Evolutionary conservation across 2,888 invertebrate species (phyloP), one percentile per base, ranked within the genome.

Genomic region (Hedya salicella): DNA sequence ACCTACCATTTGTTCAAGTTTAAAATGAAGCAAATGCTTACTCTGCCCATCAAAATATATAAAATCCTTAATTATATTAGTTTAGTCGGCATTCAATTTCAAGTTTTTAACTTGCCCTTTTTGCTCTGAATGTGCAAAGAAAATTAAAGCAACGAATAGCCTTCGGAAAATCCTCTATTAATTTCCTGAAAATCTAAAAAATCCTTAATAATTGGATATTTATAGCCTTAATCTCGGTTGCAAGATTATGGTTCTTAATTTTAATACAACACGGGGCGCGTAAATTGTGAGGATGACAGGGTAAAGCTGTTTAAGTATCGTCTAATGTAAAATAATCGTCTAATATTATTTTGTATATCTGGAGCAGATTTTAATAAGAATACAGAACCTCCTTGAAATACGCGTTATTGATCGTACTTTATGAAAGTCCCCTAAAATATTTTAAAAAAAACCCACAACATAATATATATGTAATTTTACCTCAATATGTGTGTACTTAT

Each of bases 241-340:
- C 46, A 53, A 65, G 65, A 44, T 65, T 50, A 60, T 25, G 52
- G 52, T 39, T 53, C 65, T 65, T 52, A 65, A 64, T 64, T 64
- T 64, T 57, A 65, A 53, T 59, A 39, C 59, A 59, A 42, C 40
- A 57, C 46, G 19, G 65, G 44, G 39, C 46, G 19, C 39, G 30
- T 59, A 59, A 65, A 65, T 65, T 53, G 42, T 36, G n/a, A 46
- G 52, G 59, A 52, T 59, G 59, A 60, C 65, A 65, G 39, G 39
- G 9, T 39, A 30, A 59, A 57, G 39, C 59, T 30, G 53, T 14
- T 59, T 60, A 46, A 46, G 52, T 39, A 59, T 65, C 59, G 52
- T 46, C 52, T 65, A 53, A 65, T 60, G 17, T 59, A 53, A 53
- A 65, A 60, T 60, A 60, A 65, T 59, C 46, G 39, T 17, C 19